Conservation (phyloP, 2,797 vertebrate genomes). For the Urosaurus nigricauda region DNA sequence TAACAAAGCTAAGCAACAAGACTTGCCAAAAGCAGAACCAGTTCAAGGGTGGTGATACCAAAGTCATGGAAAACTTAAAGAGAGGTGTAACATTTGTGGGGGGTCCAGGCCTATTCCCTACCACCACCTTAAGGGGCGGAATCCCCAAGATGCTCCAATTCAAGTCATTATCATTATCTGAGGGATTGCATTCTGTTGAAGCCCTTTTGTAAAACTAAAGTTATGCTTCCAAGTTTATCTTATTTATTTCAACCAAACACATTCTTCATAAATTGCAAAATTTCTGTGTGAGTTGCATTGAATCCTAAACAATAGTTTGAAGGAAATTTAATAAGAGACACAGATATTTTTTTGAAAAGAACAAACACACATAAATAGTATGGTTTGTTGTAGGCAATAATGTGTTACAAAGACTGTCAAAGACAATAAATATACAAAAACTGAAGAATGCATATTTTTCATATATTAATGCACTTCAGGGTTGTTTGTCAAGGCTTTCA, state of each 20-base stretch:
- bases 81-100: not conserved
- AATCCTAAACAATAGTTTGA: constrained; percentile 5
- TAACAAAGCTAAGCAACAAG: not conserved
- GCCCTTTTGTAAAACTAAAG: not conserved
- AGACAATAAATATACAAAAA: constrained; percentile 51
- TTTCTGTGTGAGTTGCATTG: not conserved
- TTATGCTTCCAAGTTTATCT: not conserved
- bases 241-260: not conserved
- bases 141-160: not conserved
- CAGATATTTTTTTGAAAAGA: not conserved
- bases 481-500: constrained; percentile 58
- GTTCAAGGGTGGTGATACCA: not conserved
- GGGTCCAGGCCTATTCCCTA: not conserved
- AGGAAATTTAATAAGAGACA: not conserved
- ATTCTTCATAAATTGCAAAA: not conserved
- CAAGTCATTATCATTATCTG: not conserved
- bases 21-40: not conserved
- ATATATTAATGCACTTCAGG: constrained; percentile 50
- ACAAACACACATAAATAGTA: not conserved
- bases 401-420: constrained; percentile 34
- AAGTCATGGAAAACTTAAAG: not conserved
- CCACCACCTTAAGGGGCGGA: not conserved
- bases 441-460: constrained; percentile 37
- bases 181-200: not conserved
- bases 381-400: constrained; percentile 33